Percentiles rank a stretch among this genome's conserved stretches.
These are phyloP conservation scores for Nomada lathburiana DNA, from an alignment of 2,888 invertebrate genomes.

Conservation along the genomic window DNA sequence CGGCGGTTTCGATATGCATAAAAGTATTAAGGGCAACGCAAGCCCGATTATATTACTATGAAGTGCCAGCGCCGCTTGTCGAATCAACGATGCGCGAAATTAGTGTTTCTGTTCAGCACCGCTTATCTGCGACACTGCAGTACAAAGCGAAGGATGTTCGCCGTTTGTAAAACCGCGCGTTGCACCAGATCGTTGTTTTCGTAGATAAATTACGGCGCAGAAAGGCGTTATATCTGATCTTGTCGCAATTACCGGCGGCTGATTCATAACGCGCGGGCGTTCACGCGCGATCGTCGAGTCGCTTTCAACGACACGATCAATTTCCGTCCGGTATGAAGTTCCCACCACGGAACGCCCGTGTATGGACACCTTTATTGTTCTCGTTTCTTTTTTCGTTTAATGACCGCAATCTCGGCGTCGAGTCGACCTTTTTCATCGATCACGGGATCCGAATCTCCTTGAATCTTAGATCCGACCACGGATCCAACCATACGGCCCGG, in stretches of 20 bases:
- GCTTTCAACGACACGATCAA: slow-evolving; percentile 43
- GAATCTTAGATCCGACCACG: slow-evolving; percentile 24
- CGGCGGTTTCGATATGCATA: background rate
- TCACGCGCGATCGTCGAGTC: slow-evolving; percentile 27
- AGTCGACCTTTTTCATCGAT: slow-evolving; percentile 37
- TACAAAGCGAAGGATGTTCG: slow-evolving; percentile 1
- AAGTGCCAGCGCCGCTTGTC: slow-evolving; percentile 24
- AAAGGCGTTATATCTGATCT: slow-evolving; percentile 63
- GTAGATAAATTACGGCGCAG: slow-evolving; percentile 60
- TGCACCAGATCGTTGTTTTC: slow-evolving; percentile 64
- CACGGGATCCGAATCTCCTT: slow-evolving; percentile 24
- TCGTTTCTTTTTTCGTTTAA: background rate
- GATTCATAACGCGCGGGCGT: slow-evolving; percentile 63
- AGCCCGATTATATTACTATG: background rate
- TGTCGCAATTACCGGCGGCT: slow-evolving; percentile 62
- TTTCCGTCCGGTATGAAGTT: slow-evolving; percentile 31
- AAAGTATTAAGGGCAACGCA: background rate
- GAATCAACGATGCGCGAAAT: slow-evolving; percentile 29
- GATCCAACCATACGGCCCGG: slow-evolving; percentile 7
- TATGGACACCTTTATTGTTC: slow-evolving; percentile 11
- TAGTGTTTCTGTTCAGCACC: slow-evolving; percentile 35
- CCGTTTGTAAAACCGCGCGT: slow-evolving; percentile 58
- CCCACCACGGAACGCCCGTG: background rate
- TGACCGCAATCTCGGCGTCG: slow-evolving; percentile 6
- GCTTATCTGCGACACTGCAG: slow-evolving; percentile 21